Evolutionary conservation across 2,113 vertebrate species (phyloP), one percentile per base, ranked within the genome.

Genomic region (Salvelinus namaycush): DNA sequence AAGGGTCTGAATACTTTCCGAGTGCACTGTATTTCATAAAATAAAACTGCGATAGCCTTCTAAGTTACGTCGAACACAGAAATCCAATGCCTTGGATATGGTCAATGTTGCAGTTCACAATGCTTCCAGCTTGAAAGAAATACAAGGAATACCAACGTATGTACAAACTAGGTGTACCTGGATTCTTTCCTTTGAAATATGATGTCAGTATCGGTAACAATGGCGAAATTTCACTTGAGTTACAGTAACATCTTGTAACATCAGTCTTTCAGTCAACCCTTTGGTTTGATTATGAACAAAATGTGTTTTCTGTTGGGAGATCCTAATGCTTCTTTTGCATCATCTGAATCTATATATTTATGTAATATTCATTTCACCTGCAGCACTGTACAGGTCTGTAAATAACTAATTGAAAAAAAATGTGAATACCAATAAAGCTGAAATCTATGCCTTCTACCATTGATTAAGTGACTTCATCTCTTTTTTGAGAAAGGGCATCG

Each of bases 391-490:
- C 18, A 59, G 75, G 29, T 31, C 72, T 73, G 71, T 73, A 34
- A 60, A 60, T 62, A 39, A 81, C 26, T 60, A 22, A 62, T 1
- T 20, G 18, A 49, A 14, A 67, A 13, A 67, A 13, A 54, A 14
- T 0, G n/a, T 62, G 59, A 14, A 24, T 84, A 78, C 72, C 79
- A 89, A 82, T 87, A 89, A 88, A 89, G 80, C 70, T 69, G 78
- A 86, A 24, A 51, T 39, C 49, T 16, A 79, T 79, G 79, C 81
- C 84, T 88, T 87, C 76, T 48, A 62, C n/a, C 16, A 54, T 54
- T 54, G 4, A 4, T 16, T 2, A 11, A 44, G 39, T 44, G 39
- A 44, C 39, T 44, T 44, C 0, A 44, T 44, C 9, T 44, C 2
- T 44, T 44, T 44, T 54, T 54, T 54, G 14, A 18, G 13, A 16